Evolutionary conservation across 2,797 vertebrate species (phyloP), one percentile per base, ranked within the genome.

Genomic region (Australoheros facetus): DNA sequence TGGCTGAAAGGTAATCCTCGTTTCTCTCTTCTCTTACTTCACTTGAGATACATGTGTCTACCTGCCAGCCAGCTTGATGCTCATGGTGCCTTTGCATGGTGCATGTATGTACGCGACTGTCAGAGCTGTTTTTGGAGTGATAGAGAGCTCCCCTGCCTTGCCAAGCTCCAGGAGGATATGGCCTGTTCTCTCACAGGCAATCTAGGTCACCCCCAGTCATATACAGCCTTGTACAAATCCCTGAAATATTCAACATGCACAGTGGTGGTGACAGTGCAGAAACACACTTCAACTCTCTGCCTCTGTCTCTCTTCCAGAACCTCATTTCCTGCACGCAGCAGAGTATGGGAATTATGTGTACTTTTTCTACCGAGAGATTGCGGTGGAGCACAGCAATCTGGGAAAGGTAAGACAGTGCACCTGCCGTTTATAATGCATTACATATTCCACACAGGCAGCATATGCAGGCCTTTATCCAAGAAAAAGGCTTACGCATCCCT

Each of bases 301-400:
- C 75, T 89, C 85, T 86, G 55, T 91, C 85, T 90, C 86, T 88
- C 77, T 83, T 73, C 71, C 96, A 99, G 98, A 99, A 87, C 98
- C 98, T 69, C 98, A 99, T 93, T 99, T 99, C 93, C 97, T 99
- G 88, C 98, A 99, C 5, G 98, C 98, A 77, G 97, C 97, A 73
- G 97, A 99, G 91, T 99, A 99, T 1, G 98, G 98, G 91, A 98
- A 97, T 94, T 99, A 97, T 8, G 97, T 99, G 82, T 99, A 99
- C 95, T 99, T 99, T 93, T 99, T 99, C 96, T 99, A 98, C 92
- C 96, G 97, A 90, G 98, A 99, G 94, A 99, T 99, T 70, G 98
- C 98, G 3, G 97, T 97, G 39, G 98, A 99, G 88, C 97, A 99
- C 94, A 99, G 97, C 91, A 99, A 97, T 90, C 95, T 99, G 92